phyloP scores from a whole-genome alignment of 2,797 vertebrate genomes.

The Darevskia mixta region DNA sequence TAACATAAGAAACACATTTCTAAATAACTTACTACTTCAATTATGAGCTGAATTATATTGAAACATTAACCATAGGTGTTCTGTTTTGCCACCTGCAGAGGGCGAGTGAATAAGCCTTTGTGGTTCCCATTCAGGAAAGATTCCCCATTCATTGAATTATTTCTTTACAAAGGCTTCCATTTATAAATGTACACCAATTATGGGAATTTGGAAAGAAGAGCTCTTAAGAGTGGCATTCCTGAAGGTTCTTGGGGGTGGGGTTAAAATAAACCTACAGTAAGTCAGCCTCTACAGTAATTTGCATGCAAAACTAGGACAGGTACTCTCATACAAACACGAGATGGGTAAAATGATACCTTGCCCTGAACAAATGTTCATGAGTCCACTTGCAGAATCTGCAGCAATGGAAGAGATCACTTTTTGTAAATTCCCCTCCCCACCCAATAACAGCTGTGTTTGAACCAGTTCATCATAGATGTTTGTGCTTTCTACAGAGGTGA shows the following conservation, averaged over 20 bases:
- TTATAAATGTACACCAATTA: not conserved
- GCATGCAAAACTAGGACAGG: not conserved
- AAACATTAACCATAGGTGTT: not conserved
- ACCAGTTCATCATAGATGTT: not conserved
- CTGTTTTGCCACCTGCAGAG: not conserved
- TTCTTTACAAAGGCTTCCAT: not conserved
- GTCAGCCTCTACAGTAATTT: not conserved
- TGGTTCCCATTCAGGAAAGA: conserved; percentile 16
- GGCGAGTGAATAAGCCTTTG: not conserved
- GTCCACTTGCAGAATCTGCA: not conserved
- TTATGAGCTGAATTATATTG: not conserved
- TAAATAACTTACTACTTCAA: not conserved
- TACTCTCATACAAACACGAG: not conserved
- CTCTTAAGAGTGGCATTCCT: not conserved
- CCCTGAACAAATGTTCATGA: not conserved
- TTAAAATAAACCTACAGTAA: not conserved
- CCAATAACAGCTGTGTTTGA: not conserved
- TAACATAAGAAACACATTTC: not conserved
- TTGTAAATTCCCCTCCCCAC: not conserved
- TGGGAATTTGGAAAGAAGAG: not conserved
- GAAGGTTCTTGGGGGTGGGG: not conserved
- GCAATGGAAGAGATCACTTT: not conserved
- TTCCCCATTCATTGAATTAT: not conserved
- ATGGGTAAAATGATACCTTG: not conserved
- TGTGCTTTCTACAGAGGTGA: not conserved